Evolutionary conservation across 2,888 invertebrate species (phyloP), one percentile per base, ranked within the genome.

Genomic region (Salpingus planirostris): DNA sequence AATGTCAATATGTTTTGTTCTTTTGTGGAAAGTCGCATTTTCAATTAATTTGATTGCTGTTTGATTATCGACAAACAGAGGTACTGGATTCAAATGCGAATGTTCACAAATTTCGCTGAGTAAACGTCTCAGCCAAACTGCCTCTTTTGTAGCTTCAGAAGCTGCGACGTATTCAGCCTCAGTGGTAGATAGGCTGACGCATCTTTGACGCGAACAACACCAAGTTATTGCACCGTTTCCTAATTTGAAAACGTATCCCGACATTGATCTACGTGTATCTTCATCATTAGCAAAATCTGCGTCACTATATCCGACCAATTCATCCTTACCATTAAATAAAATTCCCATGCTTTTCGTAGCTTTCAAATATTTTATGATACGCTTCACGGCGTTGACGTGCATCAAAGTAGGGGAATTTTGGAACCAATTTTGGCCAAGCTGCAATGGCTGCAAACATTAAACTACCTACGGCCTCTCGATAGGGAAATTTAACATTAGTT

Each of bases 161-260:
- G 52, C 52, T 31, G 53, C 50, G 13, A 54, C 50, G 23, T 51
- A 49, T n/a, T 55, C 50, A 13, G 49, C 49, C 26, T 55, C 50
- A 7, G 52, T 40, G 2, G 50, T 48, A 7, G 43, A 42, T 10
- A 51, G 24, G 2, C 11, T 29, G 2, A 29, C 24, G 12, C n/a
- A 13, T 8, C 10, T 8, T 8, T 28, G 28, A 11, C 15, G 13
- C 4, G 13, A 24, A 13, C 30, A 13, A 4, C 13, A 5, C 30
- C 30, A 30, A 8, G 24, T 24, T 4, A 29, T 11, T 4, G 29
- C 29, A 11, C 22, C 29, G 11, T 13, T 3, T 14, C 13, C 11
- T n/a, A 15, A 13, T 23, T 24, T 30, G 13, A 14, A 30, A 24
- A 10, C 23, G 11, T 23, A 23, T 4, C 23, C 23, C 5, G 23